These are phyloP conservation scores for Colinus virginianus DNA, from an alignment of 2,113 vertebrate species.

Conservation along the genomic window DNA sequence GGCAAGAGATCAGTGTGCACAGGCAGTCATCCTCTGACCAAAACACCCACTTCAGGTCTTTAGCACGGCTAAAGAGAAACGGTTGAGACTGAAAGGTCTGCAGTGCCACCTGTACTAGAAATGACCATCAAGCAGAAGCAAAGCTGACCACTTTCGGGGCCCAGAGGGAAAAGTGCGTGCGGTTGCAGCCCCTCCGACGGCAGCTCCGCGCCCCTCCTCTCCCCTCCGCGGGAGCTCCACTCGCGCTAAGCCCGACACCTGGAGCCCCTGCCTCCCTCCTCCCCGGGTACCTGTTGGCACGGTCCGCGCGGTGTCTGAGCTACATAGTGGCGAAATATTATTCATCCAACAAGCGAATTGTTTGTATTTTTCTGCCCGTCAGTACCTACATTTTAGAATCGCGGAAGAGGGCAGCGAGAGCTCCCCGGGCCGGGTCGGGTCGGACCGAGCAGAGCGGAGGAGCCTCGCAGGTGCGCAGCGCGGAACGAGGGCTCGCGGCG, in stretches of 20 bases:
- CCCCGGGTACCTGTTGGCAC: neutral
- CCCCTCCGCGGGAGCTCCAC: too few relatives aligned
- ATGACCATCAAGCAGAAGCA: neutral
- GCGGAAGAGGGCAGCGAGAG: too few relatives aligned
- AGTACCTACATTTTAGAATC: fast-evolving
- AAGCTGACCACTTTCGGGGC: fast-evolving
- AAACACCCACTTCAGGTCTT: fast-evolving
- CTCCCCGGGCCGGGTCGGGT: too few relatives aligned
- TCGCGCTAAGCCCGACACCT: neutral
- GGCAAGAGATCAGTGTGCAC: neutral
- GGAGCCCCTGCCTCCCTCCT: neutral
- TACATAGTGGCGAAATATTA: neutral
- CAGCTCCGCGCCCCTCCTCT: too few relatives aligned
- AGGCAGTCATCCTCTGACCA: fast-evolving
- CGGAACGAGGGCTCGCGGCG: constrained; percentile 46
- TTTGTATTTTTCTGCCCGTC: fast-evolving
- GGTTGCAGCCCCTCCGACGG: neutral
- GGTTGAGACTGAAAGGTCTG: fast-evolving
- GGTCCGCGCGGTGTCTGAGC: neutral
- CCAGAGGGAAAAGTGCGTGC: fast-evolving
- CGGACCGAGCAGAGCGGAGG: neutral
- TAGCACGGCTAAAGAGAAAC: fast-evolving
- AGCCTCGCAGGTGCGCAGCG: too few relatives aligned
- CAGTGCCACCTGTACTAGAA: fast-evolving
- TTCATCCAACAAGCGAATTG: fast-evolving